Evolutionary conservation across 2,888 invertebrate species (phyloP).

Genomic region (Drepanosiphum platanoidis): DNA sequence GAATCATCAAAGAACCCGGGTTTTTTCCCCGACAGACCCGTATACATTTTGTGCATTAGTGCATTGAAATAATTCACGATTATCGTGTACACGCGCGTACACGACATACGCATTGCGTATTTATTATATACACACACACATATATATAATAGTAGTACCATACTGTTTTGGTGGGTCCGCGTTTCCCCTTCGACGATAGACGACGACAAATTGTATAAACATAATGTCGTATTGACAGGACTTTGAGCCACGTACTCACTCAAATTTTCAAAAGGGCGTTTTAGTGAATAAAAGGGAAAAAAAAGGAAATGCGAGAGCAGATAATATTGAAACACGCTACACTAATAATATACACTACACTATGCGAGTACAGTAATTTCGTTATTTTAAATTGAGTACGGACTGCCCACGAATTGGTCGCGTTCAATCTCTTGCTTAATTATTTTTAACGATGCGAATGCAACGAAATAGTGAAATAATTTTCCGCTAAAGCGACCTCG

Average conservation of each 20-base stretch:
- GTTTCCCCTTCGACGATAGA: not conserved
- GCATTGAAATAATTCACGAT: not conserved
- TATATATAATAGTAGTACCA: not conserved
- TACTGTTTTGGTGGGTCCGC: not conserved
- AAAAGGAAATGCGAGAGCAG: not conserved
- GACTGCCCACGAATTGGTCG: not conserved
- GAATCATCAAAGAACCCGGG: not conserved
- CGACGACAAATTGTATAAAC: not conserved
- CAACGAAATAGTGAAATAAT: not conserved
- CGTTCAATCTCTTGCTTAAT: not conserved
- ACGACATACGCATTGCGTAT: not conserved
- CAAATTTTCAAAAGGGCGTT: conserved; percentile 11
- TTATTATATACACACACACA: not conserved
- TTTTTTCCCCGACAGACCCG: not conserved
- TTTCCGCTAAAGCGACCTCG: not conserved
- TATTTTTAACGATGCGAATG: not conserved
- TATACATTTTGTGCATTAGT: not conserved
- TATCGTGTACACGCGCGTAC: no score
- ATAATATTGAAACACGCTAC: not conserved
- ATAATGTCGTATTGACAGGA: conserved; percentile 1
- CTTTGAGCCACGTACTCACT: not conserved
- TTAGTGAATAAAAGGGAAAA: not conserved
- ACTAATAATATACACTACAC: no score
- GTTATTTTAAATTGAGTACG: not conserved
- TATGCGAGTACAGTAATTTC: not conserved